These are phyloP conservation scores for Brachyalestes nurse DNA, from an alignment of 2,797 vertebrate genomes.

Conservation along the genomic window DNA sequence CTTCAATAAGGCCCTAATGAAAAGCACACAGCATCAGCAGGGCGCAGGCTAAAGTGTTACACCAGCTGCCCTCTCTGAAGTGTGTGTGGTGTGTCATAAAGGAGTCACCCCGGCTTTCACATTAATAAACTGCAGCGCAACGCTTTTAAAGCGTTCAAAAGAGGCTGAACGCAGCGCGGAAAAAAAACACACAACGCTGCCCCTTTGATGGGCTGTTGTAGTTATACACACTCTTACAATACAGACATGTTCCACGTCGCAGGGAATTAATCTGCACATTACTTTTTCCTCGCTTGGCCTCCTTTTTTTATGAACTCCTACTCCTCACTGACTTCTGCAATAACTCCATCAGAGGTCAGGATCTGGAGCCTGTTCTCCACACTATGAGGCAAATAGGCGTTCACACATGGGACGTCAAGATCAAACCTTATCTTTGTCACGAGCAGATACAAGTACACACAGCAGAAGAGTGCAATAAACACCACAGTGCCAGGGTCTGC, in stretches of 20 bases:
- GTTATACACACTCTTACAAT: conserved; percentile 51
- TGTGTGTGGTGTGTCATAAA: conserved; percentile 80
- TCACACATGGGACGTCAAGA: conserved; percentile 23
- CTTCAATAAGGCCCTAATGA: conserved; percentile 81
- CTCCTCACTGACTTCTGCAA: conserved; percentile 36
- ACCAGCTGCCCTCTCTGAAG: conserved; percentile 83
- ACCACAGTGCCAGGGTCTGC: neutral
- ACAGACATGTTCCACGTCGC: conserved; percentile 68
- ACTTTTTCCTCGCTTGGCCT: conserved; percentile 18
- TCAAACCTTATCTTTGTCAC: neutral
- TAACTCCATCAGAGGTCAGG: conserved; percentile 39
- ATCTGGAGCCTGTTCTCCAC: conserved; percentile 38
- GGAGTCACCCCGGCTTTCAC: conserved; percentile 62
- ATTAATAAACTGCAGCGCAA: conserved; percentile 76
- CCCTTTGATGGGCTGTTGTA: conserved; percentile 65
- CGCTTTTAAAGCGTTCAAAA: conserved; percentile 71
- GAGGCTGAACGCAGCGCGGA: conserved; percentile 44
- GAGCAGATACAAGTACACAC: neutral
- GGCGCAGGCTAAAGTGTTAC: conserved; percentile 72
- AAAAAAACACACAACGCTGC: conserved; percentile 33
- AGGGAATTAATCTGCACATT: conserved; percentile 58
- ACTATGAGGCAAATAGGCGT: conserved; percentile 17
- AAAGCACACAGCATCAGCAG: conserved; percentile 70
- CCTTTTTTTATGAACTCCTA: conserved; percentile 52
- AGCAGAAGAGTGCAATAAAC: neutral